phyloP scores from a whole-genome alignment of 2,113 vertebrate genomes.

The Ia io region DNA sequence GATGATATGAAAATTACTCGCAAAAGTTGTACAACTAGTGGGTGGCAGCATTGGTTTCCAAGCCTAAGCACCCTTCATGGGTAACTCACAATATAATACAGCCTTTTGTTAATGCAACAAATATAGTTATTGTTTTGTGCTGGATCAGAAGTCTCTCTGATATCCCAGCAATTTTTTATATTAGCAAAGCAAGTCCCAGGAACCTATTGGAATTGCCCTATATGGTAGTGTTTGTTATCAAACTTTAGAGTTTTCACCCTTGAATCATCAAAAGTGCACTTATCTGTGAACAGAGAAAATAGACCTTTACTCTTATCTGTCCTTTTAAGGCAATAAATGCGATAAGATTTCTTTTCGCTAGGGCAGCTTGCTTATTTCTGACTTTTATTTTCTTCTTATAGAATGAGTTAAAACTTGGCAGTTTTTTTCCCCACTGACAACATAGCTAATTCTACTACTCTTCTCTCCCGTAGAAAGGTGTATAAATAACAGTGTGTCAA shows the following conservation, averaged over 20 bases:
- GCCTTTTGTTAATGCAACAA: not conserved
- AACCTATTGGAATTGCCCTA: not conserved
- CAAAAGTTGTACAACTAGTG: not conserved
- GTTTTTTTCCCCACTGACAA: not conserved
- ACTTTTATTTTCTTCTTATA: slow-evolving; percentile 12
- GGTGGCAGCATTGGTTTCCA: not conserved
- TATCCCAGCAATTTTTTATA: not conserved
- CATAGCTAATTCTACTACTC: not conserved
- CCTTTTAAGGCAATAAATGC: slow-evolving; percentile 53
- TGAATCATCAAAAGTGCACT: slow-evolving; percentile 37
- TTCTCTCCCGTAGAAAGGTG: not conserved
- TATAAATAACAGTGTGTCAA: not conserved
- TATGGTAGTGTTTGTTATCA: slow-evolving; percentile 20
- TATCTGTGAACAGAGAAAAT: slow-evolving; percentile 63
- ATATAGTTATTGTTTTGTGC: not conserved
- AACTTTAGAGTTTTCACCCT: not conserved
- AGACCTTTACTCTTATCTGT: slow-evolving; percentile 60
- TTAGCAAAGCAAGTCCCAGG: not conserved
- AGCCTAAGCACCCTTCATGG: no score
- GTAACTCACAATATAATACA: rapidly evolving
- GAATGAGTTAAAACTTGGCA: slow-evolving; percentile 37
- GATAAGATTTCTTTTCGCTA: slow-evolving; percentile 54
- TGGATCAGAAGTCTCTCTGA: not conserved
- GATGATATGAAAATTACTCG: not conserved
- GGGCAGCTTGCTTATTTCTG: slow-evolving; percentile 31